Evolutionary conservation across 2,797 vertebrate genomes (phyloP).

Genomic region (Mionectes olivaceus): DNA sequence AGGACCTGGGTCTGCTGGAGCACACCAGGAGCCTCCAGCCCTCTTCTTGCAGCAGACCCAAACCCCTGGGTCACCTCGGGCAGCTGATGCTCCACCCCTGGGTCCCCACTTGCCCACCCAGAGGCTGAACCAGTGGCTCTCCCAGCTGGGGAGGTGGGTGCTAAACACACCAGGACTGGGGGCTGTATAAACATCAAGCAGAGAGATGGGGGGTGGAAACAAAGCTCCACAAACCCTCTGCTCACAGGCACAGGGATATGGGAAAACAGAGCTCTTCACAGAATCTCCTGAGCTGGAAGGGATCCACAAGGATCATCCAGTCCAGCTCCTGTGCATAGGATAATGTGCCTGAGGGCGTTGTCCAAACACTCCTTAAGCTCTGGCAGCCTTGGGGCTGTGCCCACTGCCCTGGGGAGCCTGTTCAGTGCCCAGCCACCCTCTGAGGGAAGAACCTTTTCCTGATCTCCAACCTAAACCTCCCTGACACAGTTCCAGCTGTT

Average conservation of each 20-base stretch:
- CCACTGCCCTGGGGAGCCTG: not conserved
- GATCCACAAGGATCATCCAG: not conserved
- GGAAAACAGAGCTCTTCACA: not conserved
- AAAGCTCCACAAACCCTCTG: not conserved
- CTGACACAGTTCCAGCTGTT: not conserved
- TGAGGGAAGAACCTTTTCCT: not conserved
- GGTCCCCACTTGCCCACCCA: not conserved
- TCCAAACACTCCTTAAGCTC: not conserved
- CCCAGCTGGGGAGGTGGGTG: not conserved
- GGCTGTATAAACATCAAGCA: rapidly evolving
- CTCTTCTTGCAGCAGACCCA: not conserved
- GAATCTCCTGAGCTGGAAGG: not conserved
- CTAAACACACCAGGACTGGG: not conserved
- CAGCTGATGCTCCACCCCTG: not conserved
- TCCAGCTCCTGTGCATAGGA: not conserved
- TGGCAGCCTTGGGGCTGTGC: not conserved
- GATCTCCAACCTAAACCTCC: not conserved
- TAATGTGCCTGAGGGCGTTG: not conserved
- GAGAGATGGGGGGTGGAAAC: not conserved
- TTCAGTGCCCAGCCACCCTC: not conserved
- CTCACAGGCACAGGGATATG: not conserved
- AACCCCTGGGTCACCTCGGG: not conserved
- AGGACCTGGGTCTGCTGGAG: not conserved
- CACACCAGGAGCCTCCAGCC: rapidly evolving
- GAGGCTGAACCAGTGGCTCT: not conserved